Percentiles rank a stretch among this genome's conserved stretches.
These are phyloP conservation scores for Unio delphinus DNA, from an alignment of 2,888 invertebrate genomes.

Conservation along the genomic window DNA sequence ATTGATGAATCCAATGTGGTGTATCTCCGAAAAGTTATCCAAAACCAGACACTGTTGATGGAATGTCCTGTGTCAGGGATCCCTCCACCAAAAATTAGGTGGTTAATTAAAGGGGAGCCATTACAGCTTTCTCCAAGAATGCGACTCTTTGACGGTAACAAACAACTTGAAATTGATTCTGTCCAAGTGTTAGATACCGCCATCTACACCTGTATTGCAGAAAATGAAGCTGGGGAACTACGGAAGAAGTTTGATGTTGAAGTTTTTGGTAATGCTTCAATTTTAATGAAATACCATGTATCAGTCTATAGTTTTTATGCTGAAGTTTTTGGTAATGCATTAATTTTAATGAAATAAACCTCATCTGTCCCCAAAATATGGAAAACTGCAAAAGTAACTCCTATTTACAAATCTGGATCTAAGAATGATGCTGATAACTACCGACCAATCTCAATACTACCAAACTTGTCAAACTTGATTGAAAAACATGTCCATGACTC, in stretches of 20 bases:
- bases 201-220: conserved; percentile 72
- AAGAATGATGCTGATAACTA: no score
- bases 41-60: conserved; percentile 67
- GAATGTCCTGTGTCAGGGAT: conserved; percentile 72
- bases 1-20: conserved; percentile 67
- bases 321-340: no score
- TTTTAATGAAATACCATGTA: background rate
- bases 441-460: no score
- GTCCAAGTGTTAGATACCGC: conserved; percentile 68
- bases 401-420: no score
- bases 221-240: conserved; percentile 73
- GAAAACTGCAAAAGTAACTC: no score
- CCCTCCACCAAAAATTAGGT: conserved; percentile 69
- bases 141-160: conserved; percentile 37
- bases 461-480: no score
- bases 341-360: no score
- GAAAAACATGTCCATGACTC: no score
- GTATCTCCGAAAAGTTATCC: conserved; percentile 64
- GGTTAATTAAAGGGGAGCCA: conserved; percentile 61
- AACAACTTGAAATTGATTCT: conserved; percentile 55
- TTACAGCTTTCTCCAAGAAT: conserved; percentile 21
- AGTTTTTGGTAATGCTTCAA: conserved; percentile 60
- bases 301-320: no score
- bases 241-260: conserved; percentile 64
- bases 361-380: no score